Conservation (phyloP, 2,797 vertebrate species). For the Pogonophryne albipinna region DNA sequence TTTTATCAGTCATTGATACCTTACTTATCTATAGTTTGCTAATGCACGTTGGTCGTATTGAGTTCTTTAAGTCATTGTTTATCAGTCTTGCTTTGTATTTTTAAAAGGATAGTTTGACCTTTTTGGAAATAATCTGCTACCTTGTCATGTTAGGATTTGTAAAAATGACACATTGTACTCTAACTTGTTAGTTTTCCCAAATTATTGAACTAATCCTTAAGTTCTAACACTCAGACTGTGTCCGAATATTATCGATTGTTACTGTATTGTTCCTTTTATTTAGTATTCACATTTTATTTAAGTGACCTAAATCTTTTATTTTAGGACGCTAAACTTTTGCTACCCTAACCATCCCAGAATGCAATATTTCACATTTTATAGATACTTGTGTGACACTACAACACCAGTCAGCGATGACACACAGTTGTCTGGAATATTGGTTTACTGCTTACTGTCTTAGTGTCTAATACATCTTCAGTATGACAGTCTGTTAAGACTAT, state of each 20-base stretch:
- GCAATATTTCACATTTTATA: neutral
- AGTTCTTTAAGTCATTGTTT: slow-evolving; percentile 11
- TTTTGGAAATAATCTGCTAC: neutral
- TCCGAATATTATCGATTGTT: neutral
- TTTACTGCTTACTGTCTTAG: neutral
- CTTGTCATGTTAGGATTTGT: neutral
- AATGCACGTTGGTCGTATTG: slow-evolving; percentile 25
- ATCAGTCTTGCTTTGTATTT: slow-evolving; percentile 1
- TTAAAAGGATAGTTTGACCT: neutral
- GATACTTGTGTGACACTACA: no score
- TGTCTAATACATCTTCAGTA: neutral
- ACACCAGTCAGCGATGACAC: no score
- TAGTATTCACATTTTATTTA: no score
- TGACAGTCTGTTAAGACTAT: neutral
- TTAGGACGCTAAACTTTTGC: neutral
- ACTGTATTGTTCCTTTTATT: neutral
- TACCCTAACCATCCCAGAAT: neutral
- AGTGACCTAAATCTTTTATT: no score
- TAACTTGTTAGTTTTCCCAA: neutral
- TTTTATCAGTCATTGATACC: slow-evolving; percentile 1
- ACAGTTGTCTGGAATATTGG: slow-evolving; percentile 1
- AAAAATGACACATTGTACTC: neutral
- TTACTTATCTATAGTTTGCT: slow-evolving; percentile 5
- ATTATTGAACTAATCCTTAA: neutral
- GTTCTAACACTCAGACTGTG: neutral